These are phyloP conservation scores for Zaprionus taronus DNA, from an alignment of 1,140 invertebrate genomes.

Conservation along the genomic window DNA sequence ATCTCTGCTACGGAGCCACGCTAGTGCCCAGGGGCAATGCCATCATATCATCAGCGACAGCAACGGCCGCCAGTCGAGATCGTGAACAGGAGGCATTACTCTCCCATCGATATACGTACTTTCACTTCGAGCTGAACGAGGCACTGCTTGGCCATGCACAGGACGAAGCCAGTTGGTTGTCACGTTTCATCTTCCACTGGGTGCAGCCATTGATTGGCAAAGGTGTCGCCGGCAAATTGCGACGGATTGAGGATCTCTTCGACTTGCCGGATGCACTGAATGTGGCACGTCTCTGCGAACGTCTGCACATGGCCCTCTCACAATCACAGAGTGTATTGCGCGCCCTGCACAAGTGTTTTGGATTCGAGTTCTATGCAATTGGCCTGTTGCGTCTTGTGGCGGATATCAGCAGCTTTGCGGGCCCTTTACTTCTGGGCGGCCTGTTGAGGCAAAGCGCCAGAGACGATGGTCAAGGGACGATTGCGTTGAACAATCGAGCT, in stretches of 20 bases:
- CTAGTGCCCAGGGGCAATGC: conserved; percentile 86
- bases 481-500: conserved; percentile 24
- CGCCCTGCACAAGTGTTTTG: conserved; percentile 93
- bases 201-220: conserved; percentile 93
- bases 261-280: conserved; percentile 88
- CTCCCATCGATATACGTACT: conserved; percentile 74
- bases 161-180: conserved; percentile 89
- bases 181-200: conserved; percentile 94
- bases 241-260: conserved; percentile 92
- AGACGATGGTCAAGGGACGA: conserved; percentile 85
- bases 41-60: conserved; percentile 20
- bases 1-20: conserved; percentile 87
- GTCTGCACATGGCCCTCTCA: conserved; percentile 64
- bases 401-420: conserved; percentile 93
- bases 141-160: conserved; percentile 91
- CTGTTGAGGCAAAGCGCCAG: conserved; percentile 44
- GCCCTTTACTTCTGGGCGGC: conserved; percentile 91
- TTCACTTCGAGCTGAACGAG: conserved; percentile 85
- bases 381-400: conserved; percentile 94
- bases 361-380: conserved; percentile 94
- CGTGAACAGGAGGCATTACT: conserved; percentile 88
- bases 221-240: conserved; percentile 90
- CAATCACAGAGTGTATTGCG: conserved; percentile 87
- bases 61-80: conserved; percentile 12
- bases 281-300: conserved; percentile 67